Conservation (phyloP, 2,797 vertebrate species). For the Poeciliopsis turneri region DNA sequence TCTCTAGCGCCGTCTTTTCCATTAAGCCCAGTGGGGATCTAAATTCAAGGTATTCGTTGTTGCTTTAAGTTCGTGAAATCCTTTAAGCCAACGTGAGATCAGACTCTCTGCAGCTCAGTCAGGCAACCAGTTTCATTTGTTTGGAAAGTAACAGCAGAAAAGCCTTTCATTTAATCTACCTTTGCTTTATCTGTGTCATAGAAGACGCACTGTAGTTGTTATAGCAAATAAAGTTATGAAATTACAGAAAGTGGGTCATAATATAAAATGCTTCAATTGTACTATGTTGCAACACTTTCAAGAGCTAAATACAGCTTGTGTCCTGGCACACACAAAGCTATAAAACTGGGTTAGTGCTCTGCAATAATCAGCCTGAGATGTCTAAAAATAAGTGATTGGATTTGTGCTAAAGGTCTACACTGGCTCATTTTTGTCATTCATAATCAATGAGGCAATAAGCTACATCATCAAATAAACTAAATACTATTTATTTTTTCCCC, state of each 20-base stretch:
- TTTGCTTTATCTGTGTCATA: neutral
- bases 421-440: neutral
- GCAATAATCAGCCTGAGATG: neutral
- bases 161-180: neutral
- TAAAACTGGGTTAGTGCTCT: conserved; percentile 3
- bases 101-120: conserved; percentile 27
- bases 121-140: conserved; percentile 24
- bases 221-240: conserved; percentile 11
- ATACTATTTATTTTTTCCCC: neutral
- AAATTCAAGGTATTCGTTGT: conserved; percentile 49
- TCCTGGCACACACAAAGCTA: conserved; percentile 1
- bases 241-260: conserved; percentile 16
- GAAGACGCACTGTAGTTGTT: neutral
- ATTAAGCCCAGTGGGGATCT: conserved; percentile 31
- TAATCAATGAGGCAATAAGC: neutral
- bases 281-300: conserved; percentile 9
- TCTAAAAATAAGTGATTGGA: neutral
- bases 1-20: conserved; percentile 15
- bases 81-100: conserved; percentile 31
- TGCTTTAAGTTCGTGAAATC: conserved; percentile 47
- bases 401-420: neutral
- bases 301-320: neutral
- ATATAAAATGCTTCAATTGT: conserved; percentile 13
- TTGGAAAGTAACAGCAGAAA: conserved; percentile 34
- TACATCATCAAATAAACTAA: neutral